Base-by-base conservation (phyloP, 2,797 vertebrate species). In the Pygocentrus nattereri region DNA sequence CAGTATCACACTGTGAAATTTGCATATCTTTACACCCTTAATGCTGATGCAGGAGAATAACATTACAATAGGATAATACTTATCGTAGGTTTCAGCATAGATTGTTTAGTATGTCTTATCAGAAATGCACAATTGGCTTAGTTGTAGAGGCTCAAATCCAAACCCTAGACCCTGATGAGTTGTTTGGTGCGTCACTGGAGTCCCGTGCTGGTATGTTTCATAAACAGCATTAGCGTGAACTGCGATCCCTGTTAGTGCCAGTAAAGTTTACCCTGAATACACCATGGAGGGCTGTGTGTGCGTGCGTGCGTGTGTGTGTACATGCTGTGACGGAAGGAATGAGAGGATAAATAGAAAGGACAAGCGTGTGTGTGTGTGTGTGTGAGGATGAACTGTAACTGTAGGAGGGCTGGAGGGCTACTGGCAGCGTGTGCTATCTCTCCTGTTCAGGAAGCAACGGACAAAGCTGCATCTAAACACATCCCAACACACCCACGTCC, bases 361-460 rank as follows among this genome's bases (percentile, higher is more conserved):
- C 16, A 15, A 7, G 27, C 27, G 13, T 31, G 30, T 41, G 34
- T 23, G 25, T 16, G 59, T 56, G 54, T 59, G 13, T 41, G 19
- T 44, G 65, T 44, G 23, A 1, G 47, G 18, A 27, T 50, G 15
- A 52, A 71, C 47, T 50, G 47, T 27, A 71, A 25, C 67, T 47
- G 44, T 25, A 25, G 67, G 31, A 67, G 64, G 31, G 31, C 34
- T 68, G 11, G 30, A 47, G 67, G 69, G 18, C 25, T 52, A 52
- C 47, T 71, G 69, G 69, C 25, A 30, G 69, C 47, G 18, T 49
- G 23, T 52, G 69, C 69, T 71, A 71, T 50, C 69, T 71, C 23
- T 69, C 67, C 6, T 30, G 47, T 52, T 71, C 69, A 71, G 69
- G 69, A 71, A 71, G 47, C 47, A 65, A 65, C 62, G 5, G 47